Conservation (phyloP, 1,140 invertebrate genomes). For the Samia ricini region DNA sequence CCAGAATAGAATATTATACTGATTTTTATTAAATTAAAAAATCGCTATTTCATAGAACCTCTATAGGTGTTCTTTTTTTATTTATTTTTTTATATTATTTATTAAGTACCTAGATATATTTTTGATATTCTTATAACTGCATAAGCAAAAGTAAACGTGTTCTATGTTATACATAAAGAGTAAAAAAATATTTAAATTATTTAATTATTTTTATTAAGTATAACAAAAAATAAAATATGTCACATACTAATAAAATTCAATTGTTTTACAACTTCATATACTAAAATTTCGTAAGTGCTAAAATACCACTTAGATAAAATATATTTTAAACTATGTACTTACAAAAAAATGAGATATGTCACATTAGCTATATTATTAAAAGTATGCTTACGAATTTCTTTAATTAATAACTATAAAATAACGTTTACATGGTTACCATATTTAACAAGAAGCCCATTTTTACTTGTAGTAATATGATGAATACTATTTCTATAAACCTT, state of each 20-base stretch:
- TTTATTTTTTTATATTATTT: constrained; percentile 7
- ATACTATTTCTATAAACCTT: too few relatives aligned
- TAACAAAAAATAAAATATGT: neutral
- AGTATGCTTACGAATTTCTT: too few relatives aligned
- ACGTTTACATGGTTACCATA: too few relatives aligned
- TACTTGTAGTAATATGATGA: too few relatives aligned
- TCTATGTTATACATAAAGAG: neutral
- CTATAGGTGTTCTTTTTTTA: constrained; percentile 2
- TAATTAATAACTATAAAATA: too few relatives aligned
- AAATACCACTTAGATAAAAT: neutral
- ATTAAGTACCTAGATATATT: constrained; percentile 12
- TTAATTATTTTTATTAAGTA: neutral
- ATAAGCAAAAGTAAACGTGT: neutral
- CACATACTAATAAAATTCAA: neutral
- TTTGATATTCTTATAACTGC: constrained; percentile 6
- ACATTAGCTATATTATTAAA: too few relatives aligned
- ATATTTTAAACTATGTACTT: neutral
- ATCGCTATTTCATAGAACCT: neutral
- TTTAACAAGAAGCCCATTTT: too few relatives aligned
- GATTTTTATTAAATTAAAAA: neutral
- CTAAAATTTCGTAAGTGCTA: neutral
- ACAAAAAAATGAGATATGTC: too few relatives aligned
- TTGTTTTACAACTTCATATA: neutral
- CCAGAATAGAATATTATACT: too few relatives aligned
- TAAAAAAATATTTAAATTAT: neutral